Evolutionary conservation across 2,888 invertebrate species (phyloP).

Genomic region (Entomobrya multifasciata): DNA sequence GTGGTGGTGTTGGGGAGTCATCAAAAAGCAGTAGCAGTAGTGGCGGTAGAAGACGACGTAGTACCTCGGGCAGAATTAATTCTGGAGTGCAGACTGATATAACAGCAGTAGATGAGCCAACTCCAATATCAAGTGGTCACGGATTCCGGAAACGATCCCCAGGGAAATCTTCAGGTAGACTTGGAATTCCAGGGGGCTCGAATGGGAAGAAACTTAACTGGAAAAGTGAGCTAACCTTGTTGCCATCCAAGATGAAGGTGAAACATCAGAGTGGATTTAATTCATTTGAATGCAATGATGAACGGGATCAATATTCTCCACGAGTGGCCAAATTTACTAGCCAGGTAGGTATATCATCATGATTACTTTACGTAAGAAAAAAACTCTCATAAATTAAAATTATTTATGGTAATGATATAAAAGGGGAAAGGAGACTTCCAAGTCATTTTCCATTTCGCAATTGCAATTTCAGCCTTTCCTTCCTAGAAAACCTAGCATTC

Average conservation of each 20-base stretch:
- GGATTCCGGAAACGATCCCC: conserved; percentile 68
- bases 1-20: conserved; percentile 17
- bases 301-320: conserved; percentile 78
- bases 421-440: too few species aligned
- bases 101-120: conserved; percentile 77
- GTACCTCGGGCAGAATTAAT: conserved; percentile 71
- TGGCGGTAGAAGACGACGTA: conserved; percentile 32
- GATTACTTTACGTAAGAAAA: neutral
- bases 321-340: conserved; percentile 80
- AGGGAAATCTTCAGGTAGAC: conserved; percentile 46
- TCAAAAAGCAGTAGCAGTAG: conserved; percentile 49
- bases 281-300: conserved; percentile 70
- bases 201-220: conserved; percentile 79
- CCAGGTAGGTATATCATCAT: conserved; percentile 76
- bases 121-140: conserved; percentile 40
- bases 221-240: conserved; percentile 79
- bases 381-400: conserved; percentile 14
- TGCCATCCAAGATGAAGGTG: conserved; percentile 79
- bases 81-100: conserved; percentile 79
- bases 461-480: neutral
- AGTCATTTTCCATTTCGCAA: conserved; percentile 17
- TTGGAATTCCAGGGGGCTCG: conserved; percentile 57
- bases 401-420: neutral
- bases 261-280: conserved; percentile 67
- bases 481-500: neutral